Conservation (phyloP, 2,888 invertebrate genomes). For the Heliconius ethilla region DNA sequence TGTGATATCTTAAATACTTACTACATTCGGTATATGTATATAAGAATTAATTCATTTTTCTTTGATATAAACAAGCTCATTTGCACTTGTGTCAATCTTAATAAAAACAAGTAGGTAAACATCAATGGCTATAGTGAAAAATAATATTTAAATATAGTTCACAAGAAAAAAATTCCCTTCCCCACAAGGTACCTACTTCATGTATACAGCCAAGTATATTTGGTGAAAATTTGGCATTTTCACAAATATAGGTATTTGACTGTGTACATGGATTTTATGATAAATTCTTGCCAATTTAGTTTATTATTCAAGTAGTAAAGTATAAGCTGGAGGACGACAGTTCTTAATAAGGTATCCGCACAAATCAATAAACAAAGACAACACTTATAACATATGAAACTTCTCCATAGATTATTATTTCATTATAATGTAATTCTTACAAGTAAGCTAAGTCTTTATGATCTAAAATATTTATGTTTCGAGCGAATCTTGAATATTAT, state of each 20-base stretch:
- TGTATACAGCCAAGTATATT: too few relatives aligned
- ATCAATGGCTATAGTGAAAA: not conserved
- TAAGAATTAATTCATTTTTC: too few relatives aligned
- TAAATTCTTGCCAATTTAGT: not conserved
- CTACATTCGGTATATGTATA: not conserved
- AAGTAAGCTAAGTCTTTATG: too few relatives aligned
- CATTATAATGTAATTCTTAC: too few relatives aligned
- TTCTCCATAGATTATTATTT: too few relatives aligned
- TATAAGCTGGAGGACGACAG: not conserved
- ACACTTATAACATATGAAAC: too few relatives aligned
- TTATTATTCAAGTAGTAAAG: not conserved
- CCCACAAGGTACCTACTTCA: not conserved
- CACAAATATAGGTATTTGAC: not conserved
- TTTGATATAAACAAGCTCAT: not conserved
- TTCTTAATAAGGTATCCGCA: not conserved
- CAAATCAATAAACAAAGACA: not conserved
- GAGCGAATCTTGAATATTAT: too few relatives aligned
- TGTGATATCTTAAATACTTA: slow-evolving; percentile 20
- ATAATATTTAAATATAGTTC: not conserved
- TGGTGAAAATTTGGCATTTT: too few relatives aligned
- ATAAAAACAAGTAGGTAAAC: not conserved
- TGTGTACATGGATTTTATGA: not conserved
- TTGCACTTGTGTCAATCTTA: not conserved
- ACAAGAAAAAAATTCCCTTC: not conserved
- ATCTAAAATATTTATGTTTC: too few relatives aligned